These are phyloP conservation scores for Glomeris marginata DNA, from an alignment of 2,888 invertebrate genomes.

Conservation along the genomic window DNA sequence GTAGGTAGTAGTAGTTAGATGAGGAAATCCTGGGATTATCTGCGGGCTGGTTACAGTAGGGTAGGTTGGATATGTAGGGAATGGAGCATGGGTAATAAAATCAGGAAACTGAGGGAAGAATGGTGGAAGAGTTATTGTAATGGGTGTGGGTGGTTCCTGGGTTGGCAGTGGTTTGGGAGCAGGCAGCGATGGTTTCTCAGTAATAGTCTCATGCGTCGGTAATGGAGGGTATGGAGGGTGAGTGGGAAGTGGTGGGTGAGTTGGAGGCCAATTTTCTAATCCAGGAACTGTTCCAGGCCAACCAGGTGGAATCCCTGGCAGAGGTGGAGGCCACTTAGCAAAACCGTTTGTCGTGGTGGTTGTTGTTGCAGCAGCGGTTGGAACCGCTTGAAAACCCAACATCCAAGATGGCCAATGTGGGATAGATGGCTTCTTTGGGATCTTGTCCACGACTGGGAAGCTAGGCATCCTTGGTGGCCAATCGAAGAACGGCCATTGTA, in stretches of 20 bases:
- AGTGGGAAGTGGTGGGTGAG: conserved; percentile 8
- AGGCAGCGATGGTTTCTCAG: too few species aligned
- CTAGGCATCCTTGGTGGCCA: too few species aligned
- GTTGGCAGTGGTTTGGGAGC: too few species aligned
- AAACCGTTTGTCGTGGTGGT: background rate
- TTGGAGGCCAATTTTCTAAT: conserved; percentile 3
- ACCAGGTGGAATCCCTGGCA: background rate
- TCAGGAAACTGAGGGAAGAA: too few species aligned
- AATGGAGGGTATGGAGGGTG: background rate
- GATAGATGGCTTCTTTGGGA: background rate
- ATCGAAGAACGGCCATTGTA: too few species aligned
- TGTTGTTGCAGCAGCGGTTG: background rate
- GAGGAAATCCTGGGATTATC: too few species aligned
- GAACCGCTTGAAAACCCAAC: background rate
- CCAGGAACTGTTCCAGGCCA: background rate
- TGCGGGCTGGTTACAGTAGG: too few species aligned
- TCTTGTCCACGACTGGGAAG: too few species aligned
- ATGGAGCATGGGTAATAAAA: too few species aligned
- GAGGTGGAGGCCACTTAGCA: background rate
- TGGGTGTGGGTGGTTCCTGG: background rate
- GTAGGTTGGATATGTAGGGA: too few species aligned
- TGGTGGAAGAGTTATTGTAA: background rate
- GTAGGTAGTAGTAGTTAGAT: too few species aligned
- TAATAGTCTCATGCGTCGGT: too few species aligned
- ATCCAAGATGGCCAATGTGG: background rate